Evolutionary conservation across 92 coral and sea anemone genomes (phyloP).

Genomic region (Micromussa lordhowensis): DNA sequence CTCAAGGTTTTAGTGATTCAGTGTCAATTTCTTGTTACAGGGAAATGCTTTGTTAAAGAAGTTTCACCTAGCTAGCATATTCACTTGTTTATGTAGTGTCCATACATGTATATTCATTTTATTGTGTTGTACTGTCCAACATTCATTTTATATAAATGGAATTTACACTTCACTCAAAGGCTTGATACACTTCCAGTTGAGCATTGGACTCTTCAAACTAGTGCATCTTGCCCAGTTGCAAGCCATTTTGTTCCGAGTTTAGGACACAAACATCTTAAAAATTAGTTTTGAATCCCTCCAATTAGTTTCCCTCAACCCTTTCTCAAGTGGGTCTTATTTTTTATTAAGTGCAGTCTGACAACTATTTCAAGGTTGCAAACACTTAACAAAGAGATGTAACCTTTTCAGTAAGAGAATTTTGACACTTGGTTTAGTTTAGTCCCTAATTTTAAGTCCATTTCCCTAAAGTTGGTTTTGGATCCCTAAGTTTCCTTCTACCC

Average conservation of each 20-base stretch:
- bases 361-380: constrained; percentile 12
- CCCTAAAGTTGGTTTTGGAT: not conserved
- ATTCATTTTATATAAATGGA: too few species aligned
- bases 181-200: too few species aligned
- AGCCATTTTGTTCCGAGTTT: not conserved
- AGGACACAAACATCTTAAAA: not conserved
- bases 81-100: too few species aligned
- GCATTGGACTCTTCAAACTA: not conserved
- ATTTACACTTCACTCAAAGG: too few species aligned
- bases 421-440: not conserved
- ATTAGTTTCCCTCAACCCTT: not conserved
- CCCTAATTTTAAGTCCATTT: not conserved
- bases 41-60: not conserved
- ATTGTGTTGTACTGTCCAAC: too few species aligned
- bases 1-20: not conserved
- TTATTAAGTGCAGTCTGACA: constrained; percentile 1
- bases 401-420: not conserved
- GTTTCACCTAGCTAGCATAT: not conserved
- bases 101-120: too few species aligned
- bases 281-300: not conserved
- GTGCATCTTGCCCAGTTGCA: not conserved
- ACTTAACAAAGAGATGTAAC: not conserved
- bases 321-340: constrained; percentile 1
- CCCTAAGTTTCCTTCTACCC: constrained; percentile 8
- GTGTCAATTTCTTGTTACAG: constrained; percentile 4